Evolutionary conservation across 2,113 vertebrate species (phyloP).

Genomic region (Etia nguti): DNA sequence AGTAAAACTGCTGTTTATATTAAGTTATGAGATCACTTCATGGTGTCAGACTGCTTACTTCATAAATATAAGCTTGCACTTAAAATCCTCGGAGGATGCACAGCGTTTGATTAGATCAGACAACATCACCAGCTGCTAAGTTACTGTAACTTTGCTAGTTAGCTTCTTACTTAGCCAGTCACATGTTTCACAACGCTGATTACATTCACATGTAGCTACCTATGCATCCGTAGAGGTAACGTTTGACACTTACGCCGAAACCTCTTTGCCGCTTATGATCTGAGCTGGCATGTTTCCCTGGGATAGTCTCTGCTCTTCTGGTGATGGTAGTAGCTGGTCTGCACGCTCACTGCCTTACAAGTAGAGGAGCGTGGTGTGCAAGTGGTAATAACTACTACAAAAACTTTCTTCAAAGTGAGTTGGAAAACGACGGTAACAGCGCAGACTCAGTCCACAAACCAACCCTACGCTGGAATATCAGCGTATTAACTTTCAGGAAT

Average conservation of each 20-base stretch:
- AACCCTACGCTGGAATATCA: background rate
- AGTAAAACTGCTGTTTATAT: background rate
- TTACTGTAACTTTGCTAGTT: background rate
- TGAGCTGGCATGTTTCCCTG: conserved; percentile 66
- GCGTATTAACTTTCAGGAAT: conserved; percentile 34
- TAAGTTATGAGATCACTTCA: background rate
- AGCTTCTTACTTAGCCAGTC: conserved; percentile 17
- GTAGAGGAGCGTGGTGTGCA: background rate
- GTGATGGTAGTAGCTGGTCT: background rate
- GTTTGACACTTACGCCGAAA: conserved; percentile 70
- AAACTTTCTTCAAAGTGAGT: background rate
- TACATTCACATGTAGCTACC: background rate
- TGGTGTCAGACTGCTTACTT: background rate
- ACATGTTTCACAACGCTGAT: background rate
- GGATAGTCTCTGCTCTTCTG: background rate
- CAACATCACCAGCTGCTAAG: background rate
- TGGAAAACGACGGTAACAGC: background rate
- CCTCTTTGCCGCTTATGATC: conserved; percentile 72
- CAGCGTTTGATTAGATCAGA: background rate
- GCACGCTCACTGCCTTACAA: background rate
- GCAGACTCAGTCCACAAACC: background rate
- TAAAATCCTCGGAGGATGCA: background rate
- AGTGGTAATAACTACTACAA: background rate
- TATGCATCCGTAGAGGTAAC: background rate
- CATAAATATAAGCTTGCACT: background rate